Conservation (phyloP, 2,888 invertebrate genomes). For the Iphiclides podalirius region DNA sequence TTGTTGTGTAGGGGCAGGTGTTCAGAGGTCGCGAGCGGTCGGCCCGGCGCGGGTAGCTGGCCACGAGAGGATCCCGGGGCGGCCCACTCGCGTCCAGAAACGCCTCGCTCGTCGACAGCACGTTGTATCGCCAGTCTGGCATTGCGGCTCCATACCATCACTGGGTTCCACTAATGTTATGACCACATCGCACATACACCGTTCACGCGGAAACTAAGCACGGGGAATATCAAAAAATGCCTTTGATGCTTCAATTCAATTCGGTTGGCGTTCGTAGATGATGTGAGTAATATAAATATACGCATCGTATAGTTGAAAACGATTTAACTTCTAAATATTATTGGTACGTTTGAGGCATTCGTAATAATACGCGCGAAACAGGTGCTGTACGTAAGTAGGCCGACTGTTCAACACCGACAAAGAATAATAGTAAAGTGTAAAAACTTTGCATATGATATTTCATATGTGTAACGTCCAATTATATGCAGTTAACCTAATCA, state of each 20-base stretch:
- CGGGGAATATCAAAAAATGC: too few relatives aligned
- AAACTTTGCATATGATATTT: slow-evolving; percentile 8
- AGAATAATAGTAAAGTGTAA: slow-evolving; percentile 14
- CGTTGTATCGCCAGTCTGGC: slow-evolving; percentile 80
- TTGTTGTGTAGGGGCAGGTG: slow-evolving; percentile 74
- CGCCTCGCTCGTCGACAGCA: slow-evolving; percentile 76
- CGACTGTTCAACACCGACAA: slow-evolving; percentile 8
- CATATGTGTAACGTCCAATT: slow-evolving; percentile 10
- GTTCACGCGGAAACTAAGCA: slow-evolving; percentile 26
- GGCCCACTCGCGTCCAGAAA: slow-evolving; percentile 59
- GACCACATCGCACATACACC: slow-evolving; percentile 39
- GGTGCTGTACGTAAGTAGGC: slow-evolving; percentile 11
- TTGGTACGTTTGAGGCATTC: not conserved
- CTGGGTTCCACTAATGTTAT: slow-evolving; percentile 44
- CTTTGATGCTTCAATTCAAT: not conserved
- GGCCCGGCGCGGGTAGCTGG: slow-evolving; percentile 76
- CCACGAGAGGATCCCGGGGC: slow-evolving; percentile 60
- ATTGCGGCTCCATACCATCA: slow-evolving; percentile 68
- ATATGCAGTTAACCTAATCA: slow-evolving; percentile 1
- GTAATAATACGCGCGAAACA: slow-evolving; percentile 3
- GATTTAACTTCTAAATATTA: too few relatives aligned
- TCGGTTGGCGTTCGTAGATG: slow-evolving; percentile 14
- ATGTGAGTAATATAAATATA: too few relatives aligned
- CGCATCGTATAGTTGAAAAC: too few relatives aligned
- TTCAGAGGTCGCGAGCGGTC: slow-evolving; percentile 70